Percentiles rank a stretch among this genome's conserved stretches.
Conservation (phyloP, 2,797 vertebrate species). For the Tinamus major region DNA sequence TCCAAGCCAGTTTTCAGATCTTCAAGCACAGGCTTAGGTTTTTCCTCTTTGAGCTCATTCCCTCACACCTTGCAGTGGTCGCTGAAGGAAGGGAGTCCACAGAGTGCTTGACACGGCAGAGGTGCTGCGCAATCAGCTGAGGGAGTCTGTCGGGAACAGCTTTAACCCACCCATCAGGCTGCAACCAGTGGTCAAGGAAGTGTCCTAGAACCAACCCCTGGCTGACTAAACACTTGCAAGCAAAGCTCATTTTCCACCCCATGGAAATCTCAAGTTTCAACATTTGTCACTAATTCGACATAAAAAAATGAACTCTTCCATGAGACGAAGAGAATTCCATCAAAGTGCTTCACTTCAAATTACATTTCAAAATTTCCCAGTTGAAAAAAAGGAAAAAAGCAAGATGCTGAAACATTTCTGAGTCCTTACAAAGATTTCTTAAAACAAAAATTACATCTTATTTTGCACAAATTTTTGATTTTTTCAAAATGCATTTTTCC, state of each 20-base stretch:
- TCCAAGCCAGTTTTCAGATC: neutral
- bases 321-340: neutral
- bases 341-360: neutral
- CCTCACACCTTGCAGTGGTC: neutral
- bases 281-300: neutral
- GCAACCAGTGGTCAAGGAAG: neutral
- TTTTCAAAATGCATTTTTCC: neutral
- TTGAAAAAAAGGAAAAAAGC: neutral
- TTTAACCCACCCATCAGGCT: neutral
- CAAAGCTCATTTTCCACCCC: neutral
- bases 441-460: neutral
- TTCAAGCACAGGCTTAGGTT: neutral
- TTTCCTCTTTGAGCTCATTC: neutral
- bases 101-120: neutral
- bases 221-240: fast-evolving
- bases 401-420: neutral
- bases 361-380: neutral
- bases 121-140: neutral
- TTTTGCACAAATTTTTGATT: neutral
- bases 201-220: neutral
- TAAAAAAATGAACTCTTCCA: neutral
- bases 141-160: neutral
- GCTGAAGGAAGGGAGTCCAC: neutral
- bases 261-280: neutral
- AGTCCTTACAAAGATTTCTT: neutral